phyloP scores from a whole-genome alignment of 1,140 invertebrate species.

The Pachypsylla venusta region DNA sequence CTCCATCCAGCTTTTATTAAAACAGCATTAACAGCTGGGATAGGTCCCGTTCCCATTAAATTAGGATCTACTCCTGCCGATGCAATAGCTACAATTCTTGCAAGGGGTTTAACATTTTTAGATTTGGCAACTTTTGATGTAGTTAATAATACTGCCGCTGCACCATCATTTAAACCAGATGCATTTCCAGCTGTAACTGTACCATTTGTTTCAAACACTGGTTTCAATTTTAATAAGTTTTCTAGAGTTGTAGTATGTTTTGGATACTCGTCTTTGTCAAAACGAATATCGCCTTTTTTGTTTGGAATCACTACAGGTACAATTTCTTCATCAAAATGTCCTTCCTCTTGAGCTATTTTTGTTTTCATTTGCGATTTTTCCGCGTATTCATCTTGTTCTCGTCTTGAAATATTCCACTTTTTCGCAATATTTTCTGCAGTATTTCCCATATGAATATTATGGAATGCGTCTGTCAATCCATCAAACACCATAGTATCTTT shows the following conservation, averaged over 20 bases:
- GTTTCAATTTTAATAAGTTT: constrained; percentile 41
- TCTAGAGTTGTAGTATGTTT: constrained; percentile 42
- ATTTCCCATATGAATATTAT: constrained; percentile 66
- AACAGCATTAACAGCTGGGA: constrained; percentile 46
- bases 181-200: constrained; percentile 64
- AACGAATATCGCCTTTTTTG: constrained; percentile 35
- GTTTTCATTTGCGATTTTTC: constrained; percentile 53
- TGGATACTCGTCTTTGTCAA: constrained; percentile 49
- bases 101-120: constrained; percentile 39
- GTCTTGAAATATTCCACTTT: constrained; percentile 46
- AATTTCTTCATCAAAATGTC: constrained; percentile 57
- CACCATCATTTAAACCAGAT: constrained; percentile 74
- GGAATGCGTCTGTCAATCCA: constrained; percentile 67
- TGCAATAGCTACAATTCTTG: constrained; percentile 47
- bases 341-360: constrained; percentile 43
- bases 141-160: constrained; percentile 61
- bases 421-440: constrained; percentile 73
- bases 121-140: constrained; percentile 37
- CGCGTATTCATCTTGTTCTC: constrained; percentile 63
- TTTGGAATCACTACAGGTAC: constrained; percentile 40
- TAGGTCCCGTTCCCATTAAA: constrained; percentile 64
- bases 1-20: constrained; percentile 65
- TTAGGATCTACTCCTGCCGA: constrained; percentile 51
- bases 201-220: constrained; percentile 48
- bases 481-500: constrained; percentile 57